Evolutionary conservation across 2,797 vertebrate genomes (phyloP).

Genomic region (Coracias cyanogaster): DNA sequence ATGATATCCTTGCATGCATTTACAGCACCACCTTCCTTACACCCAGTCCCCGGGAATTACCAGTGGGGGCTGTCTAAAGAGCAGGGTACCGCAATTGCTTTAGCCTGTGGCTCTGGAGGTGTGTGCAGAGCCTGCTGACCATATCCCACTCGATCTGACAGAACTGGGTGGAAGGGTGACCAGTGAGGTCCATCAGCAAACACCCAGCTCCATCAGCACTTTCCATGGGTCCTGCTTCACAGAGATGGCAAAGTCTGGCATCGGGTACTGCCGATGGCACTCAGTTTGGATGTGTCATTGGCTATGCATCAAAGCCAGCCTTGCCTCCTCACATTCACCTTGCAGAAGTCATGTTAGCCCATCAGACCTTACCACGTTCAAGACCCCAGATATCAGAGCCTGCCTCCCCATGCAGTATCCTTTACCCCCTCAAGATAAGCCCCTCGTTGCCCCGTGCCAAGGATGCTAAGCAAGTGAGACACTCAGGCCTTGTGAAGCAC

Average conservation of each 20-base stretch:
- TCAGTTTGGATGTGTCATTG: rapidly evolving
- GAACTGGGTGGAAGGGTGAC: background rate
- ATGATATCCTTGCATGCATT: background rate
- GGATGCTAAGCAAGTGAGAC: rapidly evolving
- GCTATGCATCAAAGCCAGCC: background rate
- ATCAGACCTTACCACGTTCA: background rate
- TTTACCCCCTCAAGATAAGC: background rate
- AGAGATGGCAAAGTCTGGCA: background rate
- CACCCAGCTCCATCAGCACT: background rate
- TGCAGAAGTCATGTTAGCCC: background rate
- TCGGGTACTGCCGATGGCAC: rapidly evolving
- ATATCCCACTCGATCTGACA: background rate
- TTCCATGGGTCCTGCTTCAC: background rate
- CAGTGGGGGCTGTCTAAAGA: background rate
- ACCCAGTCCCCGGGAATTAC: background rate
- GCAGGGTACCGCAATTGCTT: background rate
- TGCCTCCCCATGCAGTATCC: background rate
- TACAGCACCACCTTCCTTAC: background rate
- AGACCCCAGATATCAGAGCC: background rate
- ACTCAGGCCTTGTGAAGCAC: background rate
- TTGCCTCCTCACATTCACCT: background rate
- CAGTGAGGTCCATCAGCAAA: background rate
- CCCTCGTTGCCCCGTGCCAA: background rate
- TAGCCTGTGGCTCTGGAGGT: background rate
- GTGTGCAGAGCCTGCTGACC: background rate